Base-by-base conservation (phyloP, 2,797 vertebrate genomes). In the Kryptopterus vitreolus region DNA sequence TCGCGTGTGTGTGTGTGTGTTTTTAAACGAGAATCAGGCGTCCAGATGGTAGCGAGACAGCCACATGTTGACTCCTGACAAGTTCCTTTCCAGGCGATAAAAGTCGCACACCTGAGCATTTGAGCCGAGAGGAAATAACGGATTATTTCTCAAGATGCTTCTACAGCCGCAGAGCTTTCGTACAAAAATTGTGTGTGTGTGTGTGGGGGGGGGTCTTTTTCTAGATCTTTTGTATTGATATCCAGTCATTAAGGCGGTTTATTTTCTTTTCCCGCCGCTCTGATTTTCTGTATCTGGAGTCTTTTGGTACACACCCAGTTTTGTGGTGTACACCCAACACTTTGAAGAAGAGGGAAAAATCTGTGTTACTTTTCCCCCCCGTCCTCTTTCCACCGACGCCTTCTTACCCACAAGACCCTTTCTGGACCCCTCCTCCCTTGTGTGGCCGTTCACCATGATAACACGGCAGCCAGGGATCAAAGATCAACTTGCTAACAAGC, bases 401-500 rank as follows among this genome's bases (percentile, higher is more conserved):
- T 50, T 31, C 72, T n/a, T 53, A 74, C 70, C 24, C 89, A 85
- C 86, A 85, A 87, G 87, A 80, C 85, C 81, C 84, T 87, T 84
- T 83, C 82, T 35, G 79, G 82, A 73, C 76, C 81, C 68, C 31
- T 20, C 35, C 35, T 46, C n/a, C 35, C 35, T 46, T 24, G 66
- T 83, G 77, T 24, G 69, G 76, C 76, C 74, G 65, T 80, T 87
- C 82, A 76, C 88, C 88, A 87, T 68, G 79, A 91, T 88, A 91
- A 90, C 89, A 87, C 89, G 70, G 61, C 81, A 86, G 88, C 89
- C 88, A 46, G 74, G 86, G 89, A 92, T 93, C 92, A 93, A 93
- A 93, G 89, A 90, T 89, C 82, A 81, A 81, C 88, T 88, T 87
- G 88, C 87, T 91, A 86, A 90, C 91, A 91, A 93, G 92, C 91